Evolutionary conservation across 2,888 invertebrate species (phyloP), one percentile per base, ranked within the genome.

Genomic region (Heliconius ethilla): DNA sequence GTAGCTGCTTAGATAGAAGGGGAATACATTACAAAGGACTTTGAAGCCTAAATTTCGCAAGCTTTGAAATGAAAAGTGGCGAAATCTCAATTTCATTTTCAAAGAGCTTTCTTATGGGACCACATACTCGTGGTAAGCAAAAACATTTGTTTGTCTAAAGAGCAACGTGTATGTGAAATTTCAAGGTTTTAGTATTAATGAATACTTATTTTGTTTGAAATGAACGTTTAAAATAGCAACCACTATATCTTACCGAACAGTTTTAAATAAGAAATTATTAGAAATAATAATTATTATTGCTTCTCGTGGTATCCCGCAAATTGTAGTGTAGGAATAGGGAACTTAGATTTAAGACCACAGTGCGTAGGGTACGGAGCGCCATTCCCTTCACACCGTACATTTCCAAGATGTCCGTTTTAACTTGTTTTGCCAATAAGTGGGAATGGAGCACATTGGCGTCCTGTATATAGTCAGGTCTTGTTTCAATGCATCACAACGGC

Each of bases 31-130:
- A 72, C 70, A 72, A 72, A 72, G 70, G 55, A 72, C 55, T 72
- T 59, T 72, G 70, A 72, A 72, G 70, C 70, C 70, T 72, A 72
- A 72, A 72, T 72, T 72, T 72, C 33, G 55, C 45, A 70, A 51
- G 45, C 70, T 72, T 55, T 59, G n/a, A 59, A 72, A 72, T 72
- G 55, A 72, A 72, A 72, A 72, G 70, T 72, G 70, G 70, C 55
- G 70, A 59, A 72, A 72, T 72, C 33, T 70, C 27, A 27, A 70
- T 70, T 70, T 70, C 51, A 70, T 70, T 70, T 70, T 72, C 70
- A 33, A 72, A 72, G 55, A 59, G 70, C 55, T 59, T 72, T 72
- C 70, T 55, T 55, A 59, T 55, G 29, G 18, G 29, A 72, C 70
- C 70, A 72, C 70, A 72, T 33, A 33, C 70, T 33, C 25, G 70